phyloP scores from a whole-genome alignment of 2,113 vertebrate species.

The Dromiciops gliroides region DNA sequence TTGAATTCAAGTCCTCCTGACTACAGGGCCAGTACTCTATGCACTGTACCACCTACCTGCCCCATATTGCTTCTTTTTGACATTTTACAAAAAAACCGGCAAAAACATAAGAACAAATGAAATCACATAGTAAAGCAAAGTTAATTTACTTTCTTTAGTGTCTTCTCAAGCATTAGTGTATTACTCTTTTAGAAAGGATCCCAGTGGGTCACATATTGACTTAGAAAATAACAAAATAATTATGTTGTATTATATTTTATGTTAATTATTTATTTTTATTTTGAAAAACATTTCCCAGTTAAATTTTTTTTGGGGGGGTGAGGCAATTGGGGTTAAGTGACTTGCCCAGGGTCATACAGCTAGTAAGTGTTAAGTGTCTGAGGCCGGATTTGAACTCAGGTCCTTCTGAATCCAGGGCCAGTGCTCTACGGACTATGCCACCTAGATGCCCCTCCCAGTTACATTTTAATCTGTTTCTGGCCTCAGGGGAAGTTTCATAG shows the following conservation, averaged over 20 bases:
- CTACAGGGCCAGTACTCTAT: not conserved
- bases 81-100: not conserved
- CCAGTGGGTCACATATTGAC: not conserved
- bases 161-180: not conserved
- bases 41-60: not conserved
- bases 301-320: no score
- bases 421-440: no score
- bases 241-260: not conserved
- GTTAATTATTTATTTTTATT: not conserved
- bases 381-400: no score
- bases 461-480: not conserved
- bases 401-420: no score
- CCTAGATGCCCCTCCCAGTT: no score
- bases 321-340: no score
- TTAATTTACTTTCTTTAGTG: not conserved
- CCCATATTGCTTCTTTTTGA: not conserved
- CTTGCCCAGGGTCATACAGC: no score
- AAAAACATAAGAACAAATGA: not conserved
- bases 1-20: not conserved
- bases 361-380: no score
- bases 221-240: not conserved
- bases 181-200: not conserved
- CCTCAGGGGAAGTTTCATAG: not conserved
- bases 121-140: not conserved
- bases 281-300: not conserved